These are phyloP conservation scores for Heliothis peltigera DNA, from an alignment of 2,888 invertebrate species.

Conservation along the genomic window DNA sequence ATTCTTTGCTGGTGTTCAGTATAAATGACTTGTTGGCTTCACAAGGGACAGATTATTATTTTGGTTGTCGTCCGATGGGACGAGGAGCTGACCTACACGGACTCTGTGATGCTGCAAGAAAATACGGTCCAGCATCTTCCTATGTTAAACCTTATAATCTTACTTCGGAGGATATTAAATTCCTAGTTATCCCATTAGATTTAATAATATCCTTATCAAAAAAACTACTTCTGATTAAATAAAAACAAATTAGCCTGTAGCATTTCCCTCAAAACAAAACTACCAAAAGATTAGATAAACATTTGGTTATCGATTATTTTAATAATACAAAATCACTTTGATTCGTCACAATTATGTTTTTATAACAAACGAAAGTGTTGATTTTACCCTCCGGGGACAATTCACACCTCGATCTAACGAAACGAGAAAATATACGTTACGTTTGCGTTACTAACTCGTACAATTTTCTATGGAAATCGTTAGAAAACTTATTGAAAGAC, in stretches of 20 bases:
- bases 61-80: too few relatives aligned
- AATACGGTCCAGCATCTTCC: too few relatives aligned
- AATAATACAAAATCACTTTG: constrained; percentile 69
- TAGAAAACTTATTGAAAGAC: constrained; percentile 21
- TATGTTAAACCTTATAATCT: too few relatives aligned
- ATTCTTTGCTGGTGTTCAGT: too few relatives aligned
- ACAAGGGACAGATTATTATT: too few relatives aligned
- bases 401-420: constrained; percentile 67
- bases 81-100: too few relatives aligned
- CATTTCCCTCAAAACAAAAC: constrained; percentile 24
- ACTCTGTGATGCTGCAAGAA: too few relatives aligned
- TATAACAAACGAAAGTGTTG: constrained; percentile 73
- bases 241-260: constrained; percentile 25
- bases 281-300: constrained; percentile 42
- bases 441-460: constrained; percentile 36
- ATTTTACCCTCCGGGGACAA: constrained; percentile 73
- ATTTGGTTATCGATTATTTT: constrained; percentile 74
- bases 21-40: too few relatives aligned
- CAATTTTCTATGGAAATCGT: background rate
- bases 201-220: background rate
- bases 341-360: constrained; percentile 63
- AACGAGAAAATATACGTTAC: constrained; percentile 36
- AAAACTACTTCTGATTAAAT: background rate
- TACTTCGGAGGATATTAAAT: background rate
- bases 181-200: background rate